Conservation (phyloP, 2,113 vertebrate species). For the Zootoca vivipara region DNA sequence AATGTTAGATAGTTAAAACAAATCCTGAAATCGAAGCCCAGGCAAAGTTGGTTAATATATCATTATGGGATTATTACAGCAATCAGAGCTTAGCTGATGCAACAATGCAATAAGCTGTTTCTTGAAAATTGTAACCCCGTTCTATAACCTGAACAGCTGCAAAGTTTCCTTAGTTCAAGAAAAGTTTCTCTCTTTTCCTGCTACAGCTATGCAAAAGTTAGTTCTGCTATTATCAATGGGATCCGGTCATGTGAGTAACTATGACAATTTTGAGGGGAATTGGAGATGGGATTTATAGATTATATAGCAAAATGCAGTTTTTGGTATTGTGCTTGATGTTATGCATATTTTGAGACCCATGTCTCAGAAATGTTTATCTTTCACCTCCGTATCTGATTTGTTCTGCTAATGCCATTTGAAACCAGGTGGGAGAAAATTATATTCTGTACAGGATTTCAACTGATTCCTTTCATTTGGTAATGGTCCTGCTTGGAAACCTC, state of each 20-base stretch:
- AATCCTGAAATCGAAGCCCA: conserved; percentile 43
- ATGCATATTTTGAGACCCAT: conserved; percentile 52
- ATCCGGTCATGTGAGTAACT: background rate
- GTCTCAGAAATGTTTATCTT: conserved; percentile 67
- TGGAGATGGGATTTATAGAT: conserved; percentile 44
- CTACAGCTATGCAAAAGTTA: background rate
- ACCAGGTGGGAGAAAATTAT: conserved; percentile 72
- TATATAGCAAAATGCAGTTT: conserved; percentile 59
- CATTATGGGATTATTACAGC: conserved; percentile 28
- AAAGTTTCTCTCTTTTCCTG: conserved; percentile 20
- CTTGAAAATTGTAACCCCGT: conserved; percentile 35
- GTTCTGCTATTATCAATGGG: background rate
- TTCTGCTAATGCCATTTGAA: conserved; percentile 74
- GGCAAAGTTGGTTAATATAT: conserved; percentile 31
- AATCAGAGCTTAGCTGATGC: conserved; percentile 11
- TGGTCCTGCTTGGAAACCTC: conserved; percentile 63
- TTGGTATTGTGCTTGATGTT: conserved; percentile 48
- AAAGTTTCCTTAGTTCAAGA: conserved; percentile 36
- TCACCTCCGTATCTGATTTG: conserved; percentile 69
- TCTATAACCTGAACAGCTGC: conserved; percentile 12
- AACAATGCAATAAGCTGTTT: conserved; percentile 48
- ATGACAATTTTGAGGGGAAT: conserved; percentile 41
- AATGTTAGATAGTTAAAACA: conserved; percentile 6
- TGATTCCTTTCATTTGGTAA: conserved; percentile 67
- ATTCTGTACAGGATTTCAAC: conserved; percentile 58